phyloP scores from a whole-genome alignment of 2,113 vertebrate species.

The Oryzias celebensis region DNA sequence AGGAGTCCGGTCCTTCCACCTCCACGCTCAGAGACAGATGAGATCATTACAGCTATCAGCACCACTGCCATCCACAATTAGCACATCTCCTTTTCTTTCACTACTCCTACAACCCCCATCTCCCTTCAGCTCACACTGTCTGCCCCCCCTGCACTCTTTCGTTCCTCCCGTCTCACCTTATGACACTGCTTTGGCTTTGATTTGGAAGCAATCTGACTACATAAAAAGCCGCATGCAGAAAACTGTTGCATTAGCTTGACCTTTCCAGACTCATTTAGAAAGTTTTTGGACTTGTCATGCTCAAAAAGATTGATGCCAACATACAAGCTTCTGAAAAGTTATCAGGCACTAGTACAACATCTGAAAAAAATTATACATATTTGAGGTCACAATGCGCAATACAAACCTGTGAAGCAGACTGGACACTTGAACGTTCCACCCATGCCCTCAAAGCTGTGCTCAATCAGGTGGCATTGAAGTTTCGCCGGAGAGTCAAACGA shows the following conservation, averaged over 20 bases:
- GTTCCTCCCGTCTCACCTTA: slow-evolving; percentile 47
- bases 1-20: slow-evolving; percentile 76
- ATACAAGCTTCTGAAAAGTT: slow-evolving; percentile 19
- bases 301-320: slow-evolving; percentile 15
- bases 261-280: slow-evolving; percentile 68
- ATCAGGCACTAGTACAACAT: not conserved
- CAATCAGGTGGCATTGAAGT: slow-evolving; percentile 98
- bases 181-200: slow-evolving; percentile 69
- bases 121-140: slow-evolving; percentile 50
- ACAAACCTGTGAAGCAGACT: slow-evolving; percentile 96
- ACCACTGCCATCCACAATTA: slow-evolving; percentile 82
- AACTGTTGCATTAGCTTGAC: slow-evolving; percentile 59
- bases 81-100: slow-evolving; percentile 70
- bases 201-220: slow-evolving; percentile 69
- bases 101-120: slow-evolving; percentile 42
- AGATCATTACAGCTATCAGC: slow-evolving; percentile 82
- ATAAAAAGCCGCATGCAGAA: slow-evolving; percentile 69
- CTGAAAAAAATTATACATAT: not conserved
- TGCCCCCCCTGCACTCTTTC: slow-evolving; percentile 34
- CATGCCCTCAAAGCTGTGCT: slow-evolving; percentile 99
- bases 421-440: slow-evolving; percentile 99
- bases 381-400: not conserved
- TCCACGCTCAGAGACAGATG: slow-evolving; percentile 79
- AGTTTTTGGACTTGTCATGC: slow-evolving; percentile 51
- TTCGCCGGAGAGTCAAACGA: slow-evolving; percentile 98